Evolutionary conservation across 1,140 invertebrate species (phyloP).

Genomic region (Euglossa dilemma): DNA sequence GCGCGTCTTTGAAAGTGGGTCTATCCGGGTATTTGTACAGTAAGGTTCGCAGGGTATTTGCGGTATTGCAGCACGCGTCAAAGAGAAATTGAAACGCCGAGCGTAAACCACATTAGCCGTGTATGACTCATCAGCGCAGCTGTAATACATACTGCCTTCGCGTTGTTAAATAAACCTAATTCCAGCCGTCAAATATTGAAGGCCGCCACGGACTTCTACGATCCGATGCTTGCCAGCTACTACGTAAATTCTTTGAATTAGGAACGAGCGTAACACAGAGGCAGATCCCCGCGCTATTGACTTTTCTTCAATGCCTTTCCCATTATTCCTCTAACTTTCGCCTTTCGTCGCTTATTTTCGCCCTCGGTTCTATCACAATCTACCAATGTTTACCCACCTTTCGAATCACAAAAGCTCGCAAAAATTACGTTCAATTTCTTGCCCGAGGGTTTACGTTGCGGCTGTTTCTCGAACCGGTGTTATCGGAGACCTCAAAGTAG

Average conservation of each 20-base stretch:
- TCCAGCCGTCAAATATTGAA: conserved; percentile 55
- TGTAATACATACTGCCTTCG: conserved; percentile 36
- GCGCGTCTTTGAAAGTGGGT: conserved; percentile 14
- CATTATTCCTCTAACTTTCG: conserved; percentile 5
- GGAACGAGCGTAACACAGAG: not conserved
- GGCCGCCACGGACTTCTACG: conserved; percentile 9
- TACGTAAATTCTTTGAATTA: conserved; percentile 23
- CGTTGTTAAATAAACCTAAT: conserved; percentile 62
- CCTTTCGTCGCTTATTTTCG: not conserved
- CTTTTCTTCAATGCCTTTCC: not conserved
- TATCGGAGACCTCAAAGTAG: not conserved
- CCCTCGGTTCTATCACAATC: not conserved
- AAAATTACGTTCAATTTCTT: conserved; percentile 12
- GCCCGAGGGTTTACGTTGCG: not conserved
- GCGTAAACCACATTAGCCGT: conserved; percentile 37
- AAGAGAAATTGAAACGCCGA: conserved; percentile 57
- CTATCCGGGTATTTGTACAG: conserved; percentile 18
- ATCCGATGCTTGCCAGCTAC: not conserved
- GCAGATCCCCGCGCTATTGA: conserved; percentile 2
- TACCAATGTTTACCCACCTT: not conserved
- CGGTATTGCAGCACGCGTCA: conserved; percentile 41
- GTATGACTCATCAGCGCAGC: conserved; percentile 44
- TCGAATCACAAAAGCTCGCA: not conserved
- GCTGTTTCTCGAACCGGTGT: not conserved
- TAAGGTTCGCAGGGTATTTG: conserved; percentile 26